Evolutionary conservation across 2,888 invertebrate genomes (phyloP), one percentile per base, ranked within the genome.

Genomic region (Disparrhopalites patrizii): DNA sequence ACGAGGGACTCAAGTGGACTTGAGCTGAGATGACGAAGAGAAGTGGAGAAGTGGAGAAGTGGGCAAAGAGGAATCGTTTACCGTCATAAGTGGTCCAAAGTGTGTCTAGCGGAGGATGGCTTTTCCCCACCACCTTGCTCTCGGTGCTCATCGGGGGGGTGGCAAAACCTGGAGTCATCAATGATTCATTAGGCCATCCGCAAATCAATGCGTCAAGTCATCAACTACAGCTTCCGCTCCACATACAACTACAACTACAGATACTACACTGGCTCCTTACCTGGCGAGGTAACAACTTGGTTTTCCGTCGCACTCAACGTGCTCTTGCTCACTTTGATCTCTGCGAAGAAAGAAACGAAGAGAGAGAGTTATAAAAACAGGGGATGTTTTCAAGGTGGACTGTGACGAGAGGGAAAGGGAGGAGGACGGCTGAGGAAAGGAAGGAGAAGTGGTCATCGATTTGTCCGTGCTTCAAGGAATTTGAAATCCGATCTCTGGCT

Each of bases 121-220:
- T 27, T n/a, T 31, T 31, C 50, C 50, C 51, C 23, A 15, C 67
- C 63, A 30, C 69, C 54, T 70, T 62, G 13, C 65, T 66, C 47
- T 73, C 71, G 10, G 75, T 73, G 52, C 68, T 72, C 66, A 73
- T 72, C 4, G 75, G 73, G 40, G 75, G 73, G 30, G 75, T 75
- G 28, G 75, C 73, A 23, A 68, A 72, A 15, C 75, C 75, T 75
- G 62, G n/a, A 52, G 51, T 28, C 10, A 36, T 36, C 36, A 36
- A 36, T 8, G 36, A 36, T 36, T 36, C 36, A 36, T 8, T 36
- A n/a, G n/a, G n/a, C n/a, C n/a, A n/a, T n/a, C n/a, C n/a, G n/a
- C n/a, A n/a, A n/a, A n/a, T n/a, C n/a, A n/a, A n/a, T n/a, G n/a
- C n/a, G n/a, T n/a, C n/a, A n/a, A n/a, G n/a, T n/a, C n/a, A n/a